A percentile compares a stretch with the other conserved stretches of the same genome.
These are phyloP conservation scores for Simalia tracyae DNA, from an alignment of 2,797 vertebrate genomes.

Conservation along the genomic window DNA sequence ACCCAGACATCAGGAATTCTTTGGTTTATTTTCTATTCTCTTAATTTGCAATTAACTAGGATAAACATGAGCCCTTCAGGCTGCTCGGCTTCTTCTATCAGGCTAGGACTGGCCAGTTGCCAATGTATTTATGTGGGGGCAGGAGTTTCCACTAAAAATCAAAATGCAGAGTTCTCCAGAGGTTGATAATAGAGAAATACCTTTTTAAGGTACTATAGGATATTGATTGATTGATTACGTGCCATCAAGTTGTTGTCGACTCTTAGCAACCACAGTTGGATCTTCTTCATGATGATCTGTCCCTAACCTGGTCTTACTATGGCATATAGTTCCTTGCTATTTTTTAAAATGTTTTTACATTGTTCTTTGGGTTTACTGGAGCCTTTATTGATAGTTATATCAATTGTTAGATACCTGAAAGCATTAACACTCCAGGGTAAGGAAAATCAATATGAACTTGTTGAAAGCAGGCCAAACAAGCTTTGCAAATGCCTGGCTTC, in stretches of 20 bases:
- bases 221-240: neutral
- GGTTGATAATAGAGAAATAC: neutral
- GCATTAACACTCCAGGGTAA: neutral
- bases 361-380: neutral
- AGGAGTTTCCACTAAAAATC: neutral
- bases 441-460: neutral
- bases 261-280: too few species aligned
- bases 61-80: too few species aligned
- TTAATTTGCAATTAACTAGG: neutral
- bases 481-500: neutral
- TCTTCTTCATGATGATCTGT: too few species aligned
- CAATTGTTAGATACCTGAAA: neutral
- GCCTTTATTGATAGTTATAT: neutral
- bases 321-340: too few species aligned
- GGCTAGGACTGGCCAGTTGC: too few species aligned
- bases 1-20: neutral
- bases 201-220: neutral
- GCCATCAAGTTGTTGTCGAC: too few species aligned
- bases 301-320: too few species aligned
- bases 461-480: neutral
- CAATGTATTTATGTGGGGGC: neutral
- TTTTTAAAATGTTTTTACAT: neutral
- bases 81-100: too few species aligned
- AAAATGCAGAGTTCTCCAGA: neutral
- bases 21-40: neutral